Percentiles rank a stretch among this genome's conserved stretches.
Conservation (phyloP, 1,140 invertebrate genomes). For the Macrotrachela quadricornifera region DNA sequence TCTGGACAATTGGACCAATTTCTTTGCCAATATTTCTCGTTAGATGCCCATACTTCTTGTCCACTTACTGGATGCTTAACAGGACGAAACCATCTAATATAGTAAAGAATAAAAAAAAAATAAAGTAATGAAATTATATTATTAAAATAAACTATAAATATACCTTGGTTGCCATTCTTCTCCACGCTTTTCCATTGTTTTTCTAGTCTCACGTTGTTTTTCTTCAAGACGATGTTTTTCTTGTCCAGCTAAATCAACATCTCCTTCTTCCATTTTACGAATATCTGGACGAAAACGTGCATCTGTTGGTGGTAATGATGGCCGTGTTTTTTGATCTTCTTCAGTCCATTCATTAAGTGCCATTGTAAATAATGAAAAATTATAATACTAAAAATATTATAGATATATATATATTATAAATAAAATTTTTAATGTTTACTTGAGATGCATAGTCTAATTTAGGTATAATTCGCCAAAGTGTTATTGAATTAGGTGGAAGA, state of each 20-base stretch:
- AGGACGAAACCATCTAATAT: slow-evolving; percentile 50
- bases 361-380: slow-evolving; percentile 69
- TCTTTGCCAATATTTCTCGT: slow-evolving; percentile 62
- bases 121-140: too few relatives aligned
- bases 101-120: too few relatives aligned
- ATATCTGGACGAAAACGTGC: slow-evolving; percentile 42
- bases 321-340: slow-evolving; percentile 34
- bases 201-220: slow-evolving; percentile 1
- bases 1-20: slow-evolving; percentile 46
- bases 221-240: slow-evolving; percentile 7
- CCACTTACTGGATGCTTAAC: slow-evolving; percentile 52
- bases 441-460: neutral
- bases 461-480: slow-evolving; percentile 2
- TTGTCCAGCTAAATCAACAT: slow-evolving; percentile 1
- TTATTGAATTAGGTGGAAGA: neutral
- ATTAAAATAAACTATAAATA: too few relatives aligned
- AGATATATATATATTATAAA: neutral
- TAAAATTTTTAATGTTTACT: neutral
- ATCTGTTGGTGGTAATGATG: slow-evolving; percentile 45
- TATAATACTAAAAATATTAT: slow-evolving; percentile 42
- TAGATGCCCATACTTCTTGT: slow-evolving; percentile 65
- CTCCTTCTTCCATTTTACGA: slow-evolving; percentile 1
- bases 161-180: slow-evolving; percentile 37
- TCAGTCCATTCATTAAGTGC: slow-evolving; percentile 76
- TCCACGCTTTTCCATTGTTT: slow-evolving; percentile 35